Percentiles rank a stretch among this genome's conserved stretches.
These are phyloP conservation scores for Ptychobarbus kaznakovi DNA, from an alignment of 2,797 vertebrate species.

Conservation along the genomic window DNA sequence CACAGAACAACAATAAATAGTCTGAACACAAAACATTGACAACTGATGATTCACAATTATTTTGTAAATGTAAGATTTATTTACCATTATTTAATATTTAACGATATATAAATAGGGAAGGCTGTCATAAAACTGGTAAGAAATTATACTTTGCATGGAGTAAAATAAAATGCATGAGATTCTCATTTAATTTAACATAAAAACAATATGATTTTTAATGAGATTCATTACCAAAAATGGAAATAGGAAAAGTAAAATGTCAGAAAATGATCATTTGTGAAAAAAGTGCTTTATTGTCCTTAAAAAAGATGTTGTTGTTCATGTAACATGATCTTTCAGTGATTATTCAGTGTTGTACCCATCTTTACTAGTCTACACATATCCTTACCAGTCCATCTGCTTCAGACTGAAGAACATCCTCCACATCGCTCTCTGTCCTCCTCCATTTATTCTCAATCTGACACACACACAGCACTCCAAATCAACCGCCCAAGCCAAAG, in stretches of 20 bases:
- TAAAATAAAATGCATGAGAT: not conserved
- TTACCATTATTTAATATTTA: not conserved
- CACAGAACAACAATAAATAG: not conserved
- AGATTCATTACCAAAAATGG: not conserved
- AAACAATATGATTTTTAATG: not conserved
- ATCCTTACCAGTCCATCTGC: constrained; percentile 27
- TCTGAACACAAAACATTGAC: not conserved
- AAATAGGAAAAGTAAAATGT: not conserved
- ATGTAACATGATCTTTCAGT: not conserved
- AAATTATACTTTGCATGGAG: not conserved
- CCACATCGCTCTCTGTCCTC: constrained; percentile 42
- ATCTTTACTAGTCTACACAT: not conserved
- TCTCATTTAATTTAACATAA: not conserved
- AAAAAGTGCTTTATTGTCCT: not conserved
- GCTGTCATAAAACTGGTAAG: not conserved
- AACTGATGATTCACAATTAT: not conserved
- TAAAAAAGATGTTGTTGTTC: not conserved
- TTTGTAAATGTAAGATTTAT: not conserved
- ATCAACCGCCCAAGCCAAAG: not conserved
- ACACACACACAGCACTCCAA: not conserved
- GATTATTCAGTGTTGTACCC: not conserved
- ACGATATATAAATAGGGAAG: not conserved
- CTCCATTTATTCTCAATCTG: constrained; percentile 47
- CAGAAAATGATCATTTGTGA: not conserved
- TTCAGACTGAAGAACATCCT: not conserved